These are phyloP conservation scores for Arvicanthis niloticus DNA, from an alignment of 2,113 vertebrate species.

Conservation along the genomic window DNA sequence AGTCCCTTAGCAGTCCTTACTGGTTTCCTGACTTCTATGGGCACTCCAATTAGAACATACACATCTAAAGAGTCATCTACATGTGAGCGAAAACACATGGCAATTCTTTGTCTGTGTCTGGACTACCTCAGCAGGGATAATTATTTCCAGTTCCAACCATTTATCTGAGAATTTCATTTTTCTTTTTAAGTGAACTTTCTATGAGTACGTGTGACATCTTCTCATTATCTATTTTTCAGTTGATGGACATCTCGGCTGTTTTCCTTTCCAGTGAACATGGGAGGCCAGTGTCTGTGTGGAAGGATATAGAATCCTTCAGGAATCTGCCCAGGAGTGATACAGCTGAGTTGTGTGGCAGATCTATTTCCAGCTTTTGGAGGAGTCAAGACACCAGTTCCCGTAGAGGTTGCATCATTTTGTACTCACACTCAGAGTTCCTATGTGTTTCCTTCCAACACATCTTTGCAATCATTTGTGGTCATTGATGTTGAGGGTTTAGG, in stretches of 20 bases:
- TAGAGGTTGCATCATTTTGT: neutral
- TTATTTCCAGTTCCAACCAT: neutral
- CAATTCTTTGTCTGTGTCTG: neutral
- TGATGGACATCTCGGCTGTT: neutral
- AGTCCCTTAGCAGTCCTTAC: neutral
- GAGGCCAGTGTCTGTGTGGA: neutral
- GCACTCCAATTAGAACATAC: neutral
- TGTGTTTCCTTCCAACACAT: neutral
- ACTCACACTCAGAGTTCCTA: neutral
- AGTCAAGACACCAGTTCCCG: neutral
- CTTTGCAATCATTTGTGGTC: neutral
- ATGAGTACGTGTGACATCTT: neutral
- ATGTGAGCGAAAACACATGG: neutral
- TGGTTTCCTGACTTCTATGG: neutral
- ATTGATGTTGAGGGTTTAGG: neutral
- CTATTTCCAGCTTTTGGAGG: neutral
- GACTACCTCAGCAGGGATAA: neutral
- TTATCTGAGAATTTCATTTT: neutral
- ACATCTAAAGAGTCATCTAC: neutral
- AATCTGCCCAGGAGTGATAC: neutral
- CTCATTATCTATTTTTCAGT: neutral
- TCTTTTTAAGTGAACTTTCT: neutral
- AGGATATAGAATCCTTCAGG: neutral
- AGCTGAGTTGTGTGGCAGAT: neutral
- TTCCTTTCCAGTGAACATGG: neutral